phyloP scores from a whole-genome alignment of 2,888 invertebrate genomes.

The Dichetophora obliterata region DNA sequence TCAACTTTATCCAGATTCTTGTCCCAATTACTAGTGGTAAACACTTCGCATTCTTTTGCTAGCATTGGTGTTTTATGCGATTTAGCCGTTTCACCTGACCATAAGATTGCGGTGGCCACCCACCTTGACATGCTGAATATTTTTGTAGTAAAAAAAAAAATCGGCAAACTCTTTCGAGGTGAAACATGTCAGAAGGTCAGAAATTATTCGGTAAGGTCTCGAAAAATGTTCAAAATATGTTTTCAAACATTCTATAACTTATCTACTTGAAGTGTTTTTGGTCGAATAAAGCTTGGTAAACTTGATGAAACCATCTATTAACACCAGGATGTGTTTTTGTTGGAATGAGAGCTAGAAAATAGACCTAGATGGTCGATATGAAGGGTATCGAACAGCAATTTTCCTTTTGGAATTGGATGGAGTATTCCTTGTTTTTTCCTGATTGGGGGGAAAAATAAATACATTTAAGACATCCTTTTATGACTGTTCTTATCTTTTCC shows the following conservation, averaged over 20 bases:
- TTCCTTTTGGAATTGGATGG: too few species aligned
- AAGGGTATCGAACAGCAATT: too few species aligned
- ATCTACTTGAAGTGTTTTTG: slow-evolving; percentile 9
- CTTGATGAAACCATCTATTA: slow-evolving; percentile 15
- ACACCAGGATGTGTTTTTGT: too few species aligned
- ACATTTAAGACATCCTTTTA: slow-evolving; percentile 6
- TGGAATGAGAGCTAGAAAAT: too few species aligned
- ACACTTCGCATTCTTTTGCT: too few species aligned
- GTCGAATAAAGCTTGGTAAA: too few species aligned
- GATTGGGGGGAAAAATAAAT: background rate
- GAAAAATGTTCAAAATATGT: slow-evolving; percentile 15
- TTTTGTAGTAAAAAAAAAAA: background rate
- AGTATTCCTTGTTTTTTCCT: too few species aligned
- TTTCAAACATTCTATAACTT: slow-evolving; percentile 28
- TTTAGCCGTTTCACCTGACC: slow-evolving; percentile 36
- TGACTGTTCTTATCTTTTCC: background rate
- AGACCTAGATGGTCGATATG: too few species aligned
- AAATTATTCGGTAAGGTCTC: background rate
- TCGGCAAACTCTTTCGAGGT: slow-evolving; percentile 4
- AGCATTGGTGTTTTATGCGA: too few species aligned
- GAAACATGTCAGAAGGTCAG: background rate
- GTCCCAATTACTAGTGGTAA: too few species aligned
- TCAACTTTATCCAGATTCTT: too few species aligned
- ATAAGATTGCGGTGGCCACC: slow-evolving; percentile 37
- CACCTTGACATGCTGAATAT: slow-evolving; percentile 27